These are phyloP conservation scores for Calephelis perditalis DNA, from an alignment of 2,888 invertebrate genomes.

Conservation along the genomic window DNA sequence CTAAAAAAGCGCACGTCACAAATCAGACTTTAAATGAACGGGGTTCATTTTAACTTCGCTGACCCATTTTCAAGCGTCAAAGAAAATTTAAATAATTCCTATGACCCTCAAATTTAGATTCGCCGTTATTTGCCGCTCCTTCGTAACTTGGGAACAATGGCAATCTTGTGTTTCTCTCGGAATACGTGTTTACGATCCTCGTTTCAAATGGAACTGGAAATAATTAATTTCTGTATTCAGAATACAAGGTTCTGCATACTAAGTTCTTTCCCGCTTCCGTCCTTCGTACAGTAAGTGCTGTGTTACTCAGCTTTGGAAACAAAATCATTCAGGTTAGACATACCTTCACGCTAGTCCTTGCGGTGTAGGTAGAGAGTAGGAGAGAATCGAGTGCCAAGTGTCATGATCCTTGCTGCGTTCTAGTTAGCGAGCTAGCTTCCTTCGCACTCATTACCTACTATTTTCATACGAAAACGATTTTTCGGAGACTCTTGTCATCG, in stretches of 20 bases:
- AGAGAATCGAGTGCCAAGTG: too few species aligned
- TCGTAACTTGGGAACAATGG: constrained; percentile 7
- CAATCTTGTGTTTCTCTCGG: constrained; percentile 4
- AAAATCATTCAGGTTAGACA: too few species aligned
- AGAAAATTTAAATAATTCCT: constrained; percentile 11
- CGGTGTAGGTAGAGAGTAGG: too few species aligned
- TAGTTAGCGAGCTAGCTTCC: too few species aligned
- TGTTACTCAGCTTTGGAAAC: too few species aligned
- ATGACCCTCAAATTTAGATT: constrained; percentile 14
- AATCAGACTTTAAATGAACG: not conserved
- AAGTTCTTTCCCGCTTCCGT: not conserved
- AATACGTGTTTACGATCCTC: constrained; percentile 5
- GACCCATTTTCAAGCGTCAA: constrained; percentile 11
- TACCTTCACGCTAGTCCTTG: too few species aligned
- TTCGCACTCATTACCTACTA: too few species aligned
- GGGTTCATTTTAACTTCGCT: constrained; percentile 5
- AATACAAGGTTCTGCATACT: not conserved
- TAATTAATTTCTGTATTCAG: constrained; percentile 9
- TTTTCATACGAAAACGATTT: too few species aligned
- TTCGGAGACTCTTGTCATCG: too few species aligned
- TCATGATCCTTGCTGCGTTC: too few species aligned
- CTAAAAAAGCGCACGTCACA: constrained; percentile 5
- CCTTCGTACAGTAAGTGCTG: too few species aligned
- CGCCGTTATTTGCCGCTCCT: constrained; percentile 10
- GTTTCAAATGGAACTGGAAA: constrained; percentile 3